Evolutionary conservation across 2,113 vertebrate genomes (phyloP), one percentile per base, ranked within the genome.

Genomic region (Ciconia stormi): DNA sequence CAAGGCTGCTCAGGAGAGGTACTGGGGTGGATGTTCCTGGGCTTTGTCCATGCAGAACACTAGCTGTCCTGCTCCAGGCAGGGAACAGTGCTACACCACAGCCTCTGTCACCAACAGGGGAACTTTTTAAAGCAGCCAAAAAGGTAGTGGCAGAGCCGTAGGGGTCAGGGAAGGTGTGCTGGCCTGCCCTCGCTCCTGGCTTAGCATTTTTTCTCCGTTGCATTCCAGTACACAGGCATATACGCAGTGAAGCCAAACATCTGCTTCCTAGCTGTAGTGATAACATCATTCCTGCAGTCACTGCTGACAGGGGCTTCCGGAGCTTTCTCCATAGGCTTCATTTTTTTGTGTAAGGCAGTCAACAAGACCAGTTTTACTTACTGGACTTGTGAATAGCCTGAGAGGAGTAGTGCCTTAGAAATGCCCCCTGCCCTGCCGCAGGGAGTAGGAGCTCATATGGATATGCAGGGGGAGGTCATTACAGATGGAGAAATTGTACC

Each of bases 1-100:
- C 87, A 99, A 99, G 97, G 95, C 96, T 82, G 96, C 97, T 79
- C 98, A 99, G 98, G 99, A 99, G 97, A 99, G 99, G 98, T 99
- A 90, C 16, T 62, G 70, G 56, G 46, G 40, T 26, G 21, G 70
- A 26, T 9, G 32, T 2, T 34, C 4, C 38, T 6, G 42, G 70
- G 82, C 34, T 79, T 21, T 42, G 17, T 32, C 40, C 5, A 0
- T 42, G 65, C 25, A 18, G 50, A 26, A 5, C 13, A 5, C 18
- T 4, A 14, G 38, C 53, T 50, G 7, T 23, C 29, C 63, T 32
- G 72, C 58, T 69, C 44, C 30, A 32, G 61, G 38, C 47, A 22
- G 44, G 47, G 42, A 20, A 5, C 40, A 22, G 34, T 2, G 1
- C 25, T 59, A 9, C 32, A 29, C 34, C 27, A 8, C 26, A 10